Conservation (phyloP, 2,113 vertebrate genomes). For the Indicator indicator region DNA sequence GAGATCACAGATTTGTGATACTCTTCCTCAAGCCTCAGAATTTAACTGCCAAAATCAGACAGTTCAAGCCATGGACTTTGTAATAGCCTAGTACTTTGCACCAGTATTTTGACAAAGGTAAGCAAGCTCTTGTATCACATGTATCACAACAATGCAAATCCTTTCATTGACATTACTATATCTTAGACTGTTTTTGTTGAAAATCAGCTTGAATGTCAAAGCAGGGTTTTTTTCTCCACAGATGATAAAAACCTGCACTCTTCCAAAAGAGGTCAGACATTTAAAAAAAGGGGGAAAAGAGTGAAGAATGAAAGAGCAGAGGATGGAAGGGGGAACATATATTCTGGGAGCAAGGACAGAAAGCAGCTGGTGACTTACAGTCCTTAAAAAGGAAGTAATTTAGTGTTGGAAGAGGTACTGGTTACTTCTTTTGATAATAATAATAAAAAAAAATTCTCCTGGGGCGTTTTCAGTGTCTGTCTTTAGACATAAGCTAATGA, state of each 20-base stretch:
- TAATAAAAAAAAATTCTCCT: background rate
- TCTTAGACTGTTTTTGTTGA: background rate
- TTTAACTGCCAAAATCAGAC: slow-evolving; percentile 18
- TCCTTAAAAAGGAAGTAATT: background rate
- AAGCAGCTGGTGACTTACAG: background rate
- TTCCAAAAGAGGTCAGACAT: background rate
- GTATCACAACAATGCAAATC: background rate
- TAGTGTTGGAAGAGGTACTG: background rate
- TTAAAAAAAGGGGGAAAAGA: background rate
- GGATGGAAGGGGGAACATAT: background rate
- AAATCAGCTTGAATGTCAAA: background rate
- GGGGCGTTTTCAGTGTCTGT: background rate
- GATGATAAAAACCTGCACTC: background rate
- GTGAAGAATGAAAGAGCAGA: background rate
- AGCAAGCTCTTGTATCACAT: background rate
- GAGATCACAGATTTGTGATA: background rate
- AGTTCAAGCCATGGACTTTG: background rate
- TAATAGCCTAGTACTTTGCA: background rate
- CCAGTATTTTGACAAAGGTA: background rate
- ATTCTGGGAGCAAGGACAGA: background rate
- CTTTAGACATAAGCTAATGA: background rate
- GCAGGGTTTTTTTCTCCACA: background rate
- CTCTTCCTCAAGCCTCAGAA: background rate
- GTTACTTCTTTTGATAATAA: background rate
- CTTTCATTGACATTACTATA: background rate